These are phyloP conservation scores for Ectropis crepuscularia DNA, from an alignment of 2,888 invertebrate genomes.

Conservation along the genomic window DNA sequence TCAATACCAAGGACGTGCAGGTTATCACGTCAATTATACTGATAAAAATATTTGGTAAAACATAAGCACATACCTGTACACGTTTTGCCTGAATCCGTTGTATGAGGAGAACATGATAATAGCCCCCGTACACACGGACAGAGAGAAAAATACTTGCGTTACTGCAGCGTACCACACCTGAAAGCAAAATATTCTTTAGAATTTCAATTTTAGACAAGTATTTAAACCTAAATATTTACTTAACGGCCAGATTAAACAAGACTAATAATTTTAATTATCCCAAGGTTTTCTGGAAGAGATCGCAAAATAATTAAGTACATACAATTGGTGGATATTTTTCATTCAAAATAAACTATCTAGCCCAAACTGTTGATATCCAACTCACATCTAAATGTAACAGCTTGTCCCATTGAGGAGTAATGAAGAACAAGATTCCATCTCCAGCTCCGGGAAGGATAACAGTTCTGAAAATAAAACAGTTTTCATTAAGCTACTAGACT, in stretches of 20 bases:
- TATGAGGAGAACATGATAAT: constrained; percentile 92
- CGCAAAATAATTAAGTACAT: no score
- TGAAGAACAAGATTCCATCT: constrained; percentile 89
- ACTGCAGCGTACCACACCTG: constrained; percentile 92
- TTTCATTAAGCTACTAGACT: background rate
- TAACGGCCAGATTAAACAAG: no score
- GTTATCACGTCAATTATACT: constrained; percentile 13
- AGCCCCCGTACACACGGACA: constrained; percentile 90
- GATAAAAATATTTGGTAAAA: constrained; percentile 1
- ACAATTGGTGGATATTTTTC: no score
- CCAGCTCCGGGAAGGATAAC: constrained; percentile 88
- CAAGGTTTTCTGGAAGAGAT: no score
- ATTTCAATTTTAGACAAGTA: background rate
- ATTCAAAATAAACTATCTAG: no score
- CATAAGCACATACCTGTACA: constrained; percentile 84
- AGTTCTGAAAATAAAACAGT: constrained; percentile 67
- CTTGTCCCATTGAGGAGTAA: constrained; percentile 91
- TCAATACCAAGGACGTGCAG: constrained; percentile 1
- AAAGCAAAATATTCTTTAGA: constrained; percentile 4
- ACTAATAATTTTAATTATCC: no score
- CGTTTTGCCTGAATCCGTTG: constrained; percentile 89
- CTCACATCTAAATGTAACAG: constrained; percentile 88
- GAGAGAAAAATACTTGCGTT: constrained; percentile 92
- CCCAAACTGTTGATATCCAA: background rate
- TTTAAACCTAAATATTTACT: no score